Conservation (phyloP, 2,113 vertebrate species). For the Aviceda subcristata region DNA sequence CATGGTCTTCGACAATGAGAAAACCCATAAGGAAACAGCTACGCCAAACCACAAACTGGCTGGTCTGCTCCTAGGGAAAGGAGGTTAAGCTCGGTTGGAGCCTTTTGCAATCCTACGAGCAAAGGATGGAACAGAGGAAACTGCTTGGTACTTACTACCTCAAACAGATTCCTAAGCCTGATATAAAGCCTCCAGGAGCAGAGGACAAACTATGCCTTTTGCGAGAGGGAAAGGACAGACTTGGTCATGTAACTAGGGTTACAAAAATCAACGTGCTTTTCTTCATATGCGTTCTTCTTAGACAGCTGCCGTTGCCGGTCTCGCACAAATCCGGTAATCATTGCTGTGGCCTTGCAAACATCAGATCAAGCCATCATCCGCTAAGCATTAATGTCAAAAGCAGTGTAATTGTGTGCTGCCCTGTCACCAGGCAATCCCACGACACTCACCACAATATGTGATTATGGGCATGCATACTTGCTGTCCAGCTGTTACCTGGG, state of each 20-base stretch:
- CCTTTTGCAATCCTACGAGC: not conserved
- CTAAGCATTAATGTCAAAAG: not conserved
- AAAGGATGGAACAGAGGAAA: not conserved
- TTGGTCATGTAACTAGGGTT: not conserved
- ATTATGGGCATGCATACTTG: rapidly evolving
- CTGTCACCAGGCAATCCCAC: not conserved
- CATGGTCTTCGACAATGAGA: rapidly evolving
- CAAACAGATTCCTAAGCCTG: not conserved
- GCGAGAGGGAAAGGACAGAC: not conserved
- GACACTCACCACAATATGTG: rapidly evolving
- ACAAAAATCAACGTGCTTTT: not conserved
- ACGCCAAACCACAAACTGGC: not conserved
- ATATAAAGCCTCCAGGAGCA: not conserved
- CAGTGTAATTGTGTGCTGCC: not conserved
- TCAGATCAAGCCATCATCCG: not conserved
- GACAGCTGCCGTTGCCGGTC: not conserved
- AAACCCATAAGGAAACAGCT: not conserved
- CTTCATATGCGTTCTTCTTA: not conserved
- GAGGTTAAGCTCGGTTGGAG: not conserved
- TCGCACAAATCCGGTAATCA: not conserved
- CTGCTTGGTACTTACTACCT: not conserved
- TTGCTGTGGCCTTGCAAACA: not conserved
- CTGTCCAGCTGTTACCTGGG: not conserved
- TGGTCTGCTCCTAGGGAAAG: not conserved
- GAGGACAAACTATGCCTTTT: not conserved